phyloP scores from a whole-genome alignment of 2,888 invertebrate species.

The Liopterus haemorrhoidalis region DNA sequence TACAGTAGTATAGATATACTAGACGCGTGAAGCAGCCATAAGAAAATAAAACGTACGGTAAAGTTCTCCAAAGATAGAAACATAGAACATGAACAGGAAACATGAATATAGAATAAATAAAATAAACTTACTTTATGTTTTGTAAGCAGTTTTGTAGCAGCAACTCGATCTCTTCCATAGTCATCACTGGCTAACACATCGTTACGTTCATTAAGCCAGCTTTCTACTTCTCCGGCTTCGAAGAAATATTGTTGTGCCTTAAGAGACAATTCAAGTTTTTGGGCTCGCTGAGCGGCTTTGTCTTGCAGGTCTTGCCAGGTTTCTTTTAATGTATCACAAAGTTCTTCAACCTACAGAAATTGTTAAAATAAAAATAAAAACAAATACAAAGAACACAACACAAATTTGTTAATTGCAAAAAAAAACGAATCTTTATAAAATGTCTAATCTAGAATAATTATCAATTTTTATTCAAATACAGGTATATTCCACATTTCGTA shows the following conservation, averaged over 20 bases:
- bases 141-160: conserved; percentile 86
- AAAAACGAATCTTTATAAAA: conserved; percentile 10
- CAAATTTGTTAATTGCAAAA: conserved; percentile 7
- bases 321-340: conserved; percentile 65
- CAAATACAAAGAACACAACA: conserved; percentile 14
- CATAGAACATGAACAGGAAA: too few relatives aligned
- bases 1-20: too few relatives aligned
- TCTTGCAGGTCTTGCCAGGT: conserved; percentile 71
- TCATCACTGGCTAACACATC: conserved; percentile 76
- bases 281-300: conserved; percentile 65
- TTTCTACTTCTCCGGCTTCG: conserved; percentile 86
- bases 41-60: too few relatives aligned
- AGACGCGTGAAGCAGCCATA: too few relatives aligned
- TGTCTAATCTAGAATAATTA: neutral
- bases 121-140: conserved; percentile 73
- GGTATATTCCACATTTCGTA: conserved; percentile 1
- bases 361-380: conserved; percentile 10
- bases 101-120: conserved; percentile 6
- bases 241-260: conserved; percentile 89
- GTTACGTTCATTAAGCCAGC: conserved; percentile 85
- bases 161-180: conserved; percentile 82
- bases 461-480: conserved; percentile 12
- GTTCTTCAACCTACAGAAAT: conserved; percentile 57
- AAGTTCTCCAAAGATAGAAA: too few relatives aligned
- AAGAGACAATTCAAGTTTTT: conserved; percentile 76